phyloP scores from a whole-genome alignment of 2,888 invertebrate species.

The Callimorpha dominula region DNA sequence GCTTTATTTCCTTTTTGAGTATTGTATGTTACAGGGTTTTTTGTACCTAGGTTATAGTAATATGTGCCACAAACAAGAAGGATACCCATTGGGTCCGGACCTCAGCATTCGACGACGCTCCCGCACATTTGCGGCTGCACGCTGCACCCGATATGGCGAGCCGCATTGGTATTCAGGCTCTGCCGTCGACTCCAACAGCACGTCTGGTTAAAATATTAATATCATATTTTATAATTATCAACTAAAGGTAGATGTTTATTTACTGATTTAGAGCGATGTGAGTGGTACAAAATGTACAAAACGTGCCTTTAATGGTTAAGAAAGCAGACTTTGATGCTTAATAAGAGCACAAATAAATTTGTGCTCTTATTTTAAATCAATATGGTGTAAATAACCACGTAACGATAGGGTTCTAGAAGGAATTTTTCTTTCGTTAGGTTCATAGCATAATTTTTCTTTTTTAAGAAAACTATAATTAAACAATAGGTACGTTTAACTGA shows the following conservation, averaged over 20 bases:
- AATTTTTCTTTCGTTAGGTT: too few relatives aligned
- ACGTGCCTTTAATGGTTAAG: too few relatives aligned
- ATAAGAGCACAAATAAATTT: too few relatives aligned
- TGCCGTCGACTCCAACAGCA: conserved; percentile 74
- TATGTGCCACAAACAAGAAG: conserved; percentile 57
- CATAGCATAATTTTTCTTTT: too few relatives aligned
- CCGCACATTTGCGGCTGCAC: conserved; percentile 97
- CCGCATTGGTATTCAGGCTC: conserved; percentile 88
- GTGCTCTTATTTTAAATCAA: too few relatives aligned
- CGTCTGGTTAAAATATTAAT: conserved; percentile 59
- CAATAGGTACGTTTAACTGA: too few relatives aligned
- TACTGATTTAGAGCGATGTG: too few relatives aligned
- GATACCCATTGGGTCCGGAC: conserved; percentile 95
- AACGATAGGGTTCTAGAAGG: too few relatives aligned
- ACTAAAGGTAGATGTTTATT: neutral
- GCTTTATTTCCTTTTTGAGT: neutral
- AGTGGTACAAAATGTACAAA: neutral
- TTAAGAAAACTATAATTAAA: too few relatives aligned
- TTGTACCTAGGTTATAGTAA: neutral
- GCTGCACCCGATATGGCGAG: conserved; percentile 94
- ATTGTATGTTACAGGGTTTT: neutral
- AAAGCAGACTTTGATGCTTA: too few relatives aligned
- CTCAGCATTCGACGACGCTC: conserved; percentile 99
- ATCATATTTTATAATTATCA: neutral
- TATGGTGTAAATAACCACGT: too few relatives aligned